Conservation (phyloP, 2,797 vertebrate species). For the Acanthurus tractus region DNA sequence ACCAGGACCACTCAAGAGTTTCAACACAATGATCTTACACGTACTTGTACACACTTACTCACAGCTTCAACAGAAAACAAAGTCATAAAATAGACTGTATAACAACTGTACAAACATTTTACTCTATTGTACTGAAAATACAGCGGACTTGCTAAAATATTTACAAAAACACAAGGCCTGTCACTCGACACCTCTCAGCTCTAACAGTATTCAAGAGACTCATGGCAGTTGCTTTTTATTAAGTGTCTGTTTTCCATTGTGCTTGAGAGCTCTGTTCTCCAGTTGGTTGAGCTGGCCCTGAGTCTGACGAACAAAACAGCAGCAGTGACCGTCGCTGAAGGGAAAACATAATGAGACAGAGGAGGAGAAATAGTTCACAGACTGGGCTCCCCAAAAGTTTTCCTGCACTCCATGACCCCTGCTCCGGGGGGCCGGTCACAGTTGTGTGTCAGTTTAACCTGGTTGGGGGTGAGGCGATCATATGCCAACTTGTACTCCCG, state of each 20-base stretch:
- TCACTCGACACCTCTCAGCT: constrained; percentile 53
- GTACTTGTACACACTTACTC: constrained; percentile 54
- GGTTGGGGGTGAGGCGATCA: constrained; percentile 92
- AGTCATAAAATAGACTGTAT: constrained; percentile 76
- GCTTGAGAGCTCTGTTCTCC: constrained; percentile 62
- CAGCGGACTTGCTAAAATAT: constrained; percentile 56
- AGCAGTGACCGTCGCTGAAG: constrained; percentile 45
- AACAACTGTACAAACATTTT: constrained; percentile 75
- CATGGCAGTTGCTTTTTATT: constrained; percentile 66
- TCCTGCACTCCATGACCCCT: constrained; percentile 97
- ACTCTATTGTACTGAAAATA: constrained; percentile 69
- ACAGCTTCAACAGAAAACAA: constrained; percentile 68
- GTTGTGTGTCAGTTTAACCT: constrained; percentile 97
- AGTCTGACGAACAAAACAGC: constrained; percentile 62
- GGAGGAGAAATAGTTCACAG: constrained; percentile 82
- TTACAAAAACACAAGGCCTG: constrained; percentile 60
- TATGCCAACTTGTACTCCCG: constrained; percentile 98
- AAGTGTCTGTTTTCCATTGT: constrained; percentile 64
- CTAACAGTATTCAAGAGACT: constrained; percentile 60
- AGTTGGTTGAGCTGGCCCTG: constrained; percentile 70
- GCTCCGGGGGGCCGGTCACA: constrained; percentile 96
- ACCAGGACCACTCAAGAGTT: constrained; percentile 69
- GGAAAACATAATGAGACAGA: background rate
- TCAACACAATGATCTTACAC: constrained; percentile 39
- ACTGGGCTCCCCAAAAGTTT: constrained; percentile 93